Base-by-base conservation (phyloP, 2,113 vertebrate genomes). In the Zootoca vivipara region DNA sequence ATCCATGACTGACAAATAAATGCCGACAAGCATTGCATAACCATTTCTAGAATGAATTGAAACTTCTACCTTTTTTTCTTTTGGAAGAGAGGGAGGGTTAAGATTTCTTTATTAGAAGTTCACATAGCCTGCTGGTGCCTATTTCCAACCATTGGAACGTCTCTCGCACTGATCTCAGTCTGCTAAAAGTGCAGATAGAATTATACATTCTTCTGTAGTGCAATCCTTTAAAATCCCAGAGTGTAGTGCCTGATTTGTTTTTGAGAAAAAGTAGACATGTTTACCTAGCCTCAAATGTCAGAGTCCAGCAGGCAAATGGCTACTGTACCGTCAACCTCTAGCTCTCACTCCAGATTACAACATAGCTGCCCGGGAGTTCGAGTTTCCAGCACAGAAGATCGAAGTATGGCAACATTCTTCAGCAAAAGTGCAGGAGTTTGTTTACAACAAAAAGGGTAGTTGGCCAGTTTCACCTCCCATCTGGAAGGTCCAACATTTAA, bases 201-300 rank as follows among this genome's bases (percentile, higher is more conserved):
- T 94, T 94, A 89, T 95, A 95, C 96, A 95, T 96, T 96, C 97
- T 96, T 95, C 95, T 92, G 94, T 96, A 97, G 97, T 96, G 97
- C 96, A 96, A 95, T 95, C 96, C 96, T 92, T 94, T 94, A 94
- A 93, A 96, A 96, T 96, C 96, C 96, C 96, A 96, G 96, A 97
- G 95, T 96, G 94, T 91, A 95, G 95, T 95, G 97, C 96, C 96
- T 94, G 92, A 93, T 94, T 94, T 94, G 94, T 95, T 94, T 91
- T 95, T 62, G 96, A 95, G 95, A 93, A 93, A 92, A 92, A 95
- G 95, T 87, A 92, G 95, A 93, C 87, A 28, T 91, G 91, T 77
- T 94, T 95, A 96, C 95, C 96, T 93, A 94, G 89, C 94, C 95
- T 94, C 91, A 94, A 90, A 93, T 91, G 94, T 58, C 93, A 93